These are phyloP conservation scores for Menidia menidia DNA, from an alignment of 2,797 vertebrate genomes.

Conservation along the genomic window DNA sequence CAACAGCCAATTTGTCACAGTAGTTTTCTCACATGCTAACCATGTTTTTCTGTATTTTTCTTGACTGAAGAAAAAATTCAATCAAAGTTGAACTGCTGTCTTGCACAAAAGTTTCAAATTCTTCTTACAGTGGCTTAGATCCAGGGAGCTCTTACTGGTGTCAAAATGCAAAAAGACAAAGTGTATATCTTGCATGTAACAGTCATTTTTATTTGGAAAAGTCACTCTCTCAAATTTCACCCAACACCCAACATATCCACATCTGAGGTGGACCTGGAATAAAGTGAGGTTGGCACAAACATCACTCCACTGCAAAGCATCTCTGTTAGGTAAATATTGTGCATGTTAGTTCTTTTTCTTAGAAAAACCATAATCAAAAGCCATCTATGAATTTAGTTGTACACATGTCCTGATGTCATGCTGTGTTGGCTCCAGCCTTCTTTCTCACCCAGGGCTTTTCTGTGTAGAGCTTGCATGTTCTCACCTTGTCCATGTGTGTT, in stretches of 20 bases:
- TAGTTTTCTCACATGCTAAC: slow-evolving; percentile 16
- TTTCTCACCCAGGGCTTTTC: too few relatives aligned
- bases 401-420: too few relatives aligned
- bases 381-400: too few relatives aligned
- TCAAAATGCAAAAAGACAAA: background rate
- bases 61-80: slow-evolving; percentile 35
- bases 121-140: slow-evolving; percentile 42
- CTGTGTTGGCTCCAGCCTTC: background rate
- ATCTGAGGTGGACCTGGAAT: background rate
- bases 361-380: too few relatives aligned
- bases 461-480: too few relatives aligned
- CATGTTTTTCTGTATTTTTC: too few relatives aligned
- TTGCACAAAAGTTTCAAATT: slow-evolving; percentile 36
- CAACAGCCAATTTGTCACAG: slow-evolving; percentile 40
- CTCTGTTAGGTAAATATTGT: background rate
- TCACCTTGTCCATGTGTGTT: too few relatives aligned
- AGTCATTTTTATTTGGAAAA: too few relatives aligned
- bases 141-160: slow-evolving; percentile 16
- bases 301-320: background rate
- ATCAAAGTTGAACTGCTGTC: slow-evolving; percentile 46
- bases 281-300: background rate
- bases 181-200: background rate
- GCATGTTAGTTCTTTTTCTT: too few relatives aligned
- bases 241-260: background rate
- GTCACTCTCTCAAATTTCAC: background rate